Evolutionary conservation across 2,797 vertebrate genomes (phyloP).

Genomic region (Arrhamphus sclerolepis): DNA sequence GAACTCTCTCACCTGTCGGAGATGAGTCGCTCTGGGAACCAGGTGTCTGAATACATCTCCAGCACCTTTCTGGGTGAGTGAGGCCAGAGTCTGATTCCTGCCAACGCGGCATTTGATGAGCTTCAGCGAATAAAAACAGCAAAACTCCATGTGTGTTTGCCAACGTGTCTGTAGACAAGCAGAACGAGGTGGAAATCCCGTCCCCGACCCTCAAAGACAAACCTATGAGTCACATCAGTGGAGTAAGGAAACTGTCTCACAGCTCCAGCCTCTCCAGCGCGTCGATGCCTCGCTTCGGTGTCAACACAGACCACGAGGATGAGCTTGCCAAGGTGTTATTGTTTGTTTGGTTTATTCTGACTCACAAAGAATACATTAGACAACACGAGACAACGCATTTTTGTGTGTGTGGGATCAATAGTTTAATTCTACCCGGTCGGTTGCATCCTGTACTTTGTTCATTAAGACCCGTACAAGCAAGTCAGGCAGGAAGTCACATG

Average conservation of each 20-base stretch:
- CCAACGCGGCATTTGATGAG: not conserved
- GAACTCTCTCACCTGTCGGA: constrained; percentile 90
- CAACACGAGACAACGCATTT: not conserved
- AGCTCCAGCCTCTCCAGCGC: constrained; percentile 82
- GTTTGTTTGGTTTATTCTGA: constrained; percentile 13
- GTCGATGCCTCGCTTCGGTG: constrained; percentile 85
- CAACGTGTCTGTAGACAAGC: constrained; percentile 68
- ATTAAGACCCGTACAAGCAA: no score
- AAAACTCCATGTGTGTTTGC: constrained; percentile 10
- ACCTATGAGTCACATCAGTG: constrained; percentile 88
- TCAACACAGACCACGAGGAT: constrained; percentile 88
- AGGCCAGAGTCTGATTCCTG: constrained; percentile 4
- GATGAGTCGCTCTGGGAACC: constrained; percentile 92
- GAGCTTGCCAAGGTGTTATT: constrained; percentile 82
- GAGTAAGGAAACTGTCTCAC: constrained; percentile 84
- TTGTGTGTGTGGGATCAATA: not conserved
- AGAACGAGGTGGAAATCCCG: constrained; percentile 88
- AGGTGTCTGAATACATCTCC: constrained; percentile 93
- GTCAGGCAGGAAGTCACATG: no score
- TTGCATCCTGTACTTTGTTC: no score
- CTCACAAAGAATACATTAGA: constrained; percentile 16
- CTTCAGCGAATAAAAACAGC: constrained; percentile 3
- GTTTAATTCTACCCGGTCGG: no score
- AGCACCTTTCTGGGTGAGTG: constrained; percentile 90
- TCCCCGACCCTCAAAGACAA: constrained; percentile 86